Base-by-base conservation (phyloP, 2,113 vertebrate genomes). In the Hyperoodon ampullatus region DNA sequence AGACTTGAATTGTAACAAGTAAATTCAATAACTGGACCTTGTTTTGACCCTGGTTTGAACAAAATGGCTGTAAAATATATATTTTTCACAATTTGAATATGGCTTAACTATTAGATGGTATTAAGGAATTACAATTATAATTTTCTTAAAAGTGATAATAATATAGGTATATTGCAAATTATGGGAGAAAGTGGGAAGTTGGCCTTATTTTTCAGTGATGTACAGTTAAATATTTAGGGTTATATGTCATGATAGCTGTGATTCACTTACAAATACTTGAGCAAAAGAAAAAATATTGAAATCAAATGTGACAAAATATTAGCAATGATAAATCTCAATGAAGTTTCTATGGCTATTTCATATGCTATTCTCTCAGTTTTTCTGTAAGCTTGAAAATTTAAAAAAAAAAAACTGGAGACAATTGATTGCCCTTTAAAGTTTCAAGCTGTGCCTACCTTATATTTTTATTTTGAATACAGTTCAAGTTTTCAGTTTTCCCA, bases 401-500 rank as follows among this genome's bases (percentile, higher is more conserved):
- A 35, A 60, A 50, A 2, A 23, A 53, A 78, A 28, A 39, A 75
- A 93, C 28, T 39, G 13, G 6, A 71, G 28, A 82, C 5, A 16
- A 94, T 83, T 65, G 23, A 94, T 83, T 70, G 16, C 58, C 33
- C 35, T 90, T 78, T 28, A 83, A 84, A 3, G 3, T 68, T 77
- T 81, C 44, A 44, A 70, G 11, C 8, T 78, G 3, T 61, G 13
- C 9, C 50, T 74, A 50, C 23, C 18, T 88, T 42, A 19, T 1
- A 42, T 60, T 26, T 97, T 93, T 81, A 71, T 91, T 97, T 88
- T 42, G 92, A 92, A 50, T 44, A 65, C 1, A 26, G 8, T 66
- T 92, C 58, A 83, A 81, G 28, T 35, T 94, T 97, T 58, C 55
- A 35, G 35, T 82, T 96, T 94, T 72, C 18, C 21, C 21, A 75